Evolutionary conservation across 2,113 vertebrate species (phyloP), one percentile per base, ranked within the genome.

Genomic region (Numida meleagris): DNA sequence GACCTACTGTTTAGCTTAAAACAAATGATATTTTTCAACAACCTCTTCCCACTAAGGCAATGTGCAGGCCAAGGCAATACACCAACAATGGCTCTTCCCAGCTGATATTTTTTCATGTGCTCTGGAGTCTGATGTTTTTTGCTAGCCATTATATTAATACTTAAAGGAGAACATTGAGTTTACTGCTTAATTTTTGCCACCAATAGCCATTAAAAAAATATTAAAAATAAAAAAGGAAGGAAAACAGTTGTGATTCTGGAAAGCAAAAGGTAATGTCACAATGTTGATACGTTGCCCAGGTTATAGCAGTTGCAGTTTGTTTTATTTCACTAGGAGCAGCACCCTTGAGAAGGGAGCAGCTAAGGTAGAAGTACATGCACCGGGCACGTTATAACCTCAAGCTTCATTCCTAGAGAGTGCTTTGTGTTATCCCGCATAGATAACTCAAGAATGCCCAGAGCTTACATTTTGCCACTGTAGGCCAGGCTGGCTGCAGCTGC

Each of bases 1-100:
- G 75, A 59, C 76, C 79, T 91, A 55, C 43, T 61, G 42, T 55
- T 90, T 51, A 90, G 53, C 82, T 82, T 89, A 81, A 88, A 79
- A 90, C 2, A 3, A 94, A 62, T 83, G 20, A 4, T 53, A 90
- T 87, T 93, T 84, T 79, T 67, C 68, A 72, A 51, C 76, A 80
- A 66, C 5, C 33, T 62, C 57, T 81, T 88, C 91, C 88, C 58
- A 77, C 29, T 21, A 65, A 72, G 48, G 58, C 42, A 53, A 82
- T 2, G 14, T 40, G 17, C 14, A 55, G 66, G 53, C 43, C 46
- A 76, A 94, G 43, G 45, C 77, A 84, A 73, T 19, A 34, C 53
- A 78, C 29, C 33, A 36, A 23, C 29, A 25, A 16, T 27, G 55
- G 15, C 62, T 78, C 65, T 38, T 57, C 53, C 74, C 65, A 81